Evolutionary conservation across 2,113 vertebrate genomes (phyloP).

Genomic region (Pontoporia blainvillei): DNA sequence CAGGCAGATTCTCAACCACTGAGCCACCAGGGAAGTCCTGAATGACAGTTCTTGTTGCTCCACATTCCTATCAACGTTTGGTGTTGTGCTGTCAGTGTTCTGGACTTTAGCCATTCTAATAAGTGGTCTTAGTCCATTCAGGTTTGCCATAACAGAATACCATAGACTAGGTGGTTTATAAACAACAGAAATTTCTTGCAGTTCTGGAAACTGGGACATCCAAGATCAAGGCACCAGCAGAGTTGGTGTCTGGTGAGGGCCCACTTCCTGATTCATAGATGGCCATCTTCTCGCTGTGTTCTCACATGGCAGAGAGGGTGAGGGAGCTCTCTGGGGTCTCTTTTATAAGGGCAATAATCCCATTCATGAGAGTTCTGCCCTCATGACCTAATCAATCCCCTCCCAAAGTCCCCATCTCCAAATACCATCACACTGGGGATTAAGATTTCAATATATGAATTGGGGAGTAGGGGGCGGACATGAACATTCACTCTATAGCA

Average conservation of each 20-base stretch:
- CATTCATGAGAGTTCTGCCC: neutral
- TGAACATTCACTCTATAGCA: neutral
- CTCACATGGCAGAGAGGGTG: neutral
- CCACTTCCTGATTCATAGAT: neutral
- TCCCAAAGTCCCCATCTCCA: neutral
- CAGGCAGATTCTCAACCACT: too few species aligned
- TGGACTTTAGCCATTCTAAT: neutral
- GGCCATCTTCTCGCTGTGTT: neutral
- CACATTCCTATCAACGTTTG: neutral
- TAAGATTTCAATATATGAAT: neutral
- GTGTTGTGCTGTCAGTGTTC: neutral
- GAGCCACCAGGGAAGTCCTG: too few species aligned
- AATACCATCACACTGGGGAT: neutral
- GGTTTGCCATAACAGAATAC: neutral
- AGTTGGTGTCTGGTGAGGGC: neutral
- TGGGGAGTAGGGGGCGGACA: rapidly evolving
- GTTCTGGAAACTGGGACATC: neutral
- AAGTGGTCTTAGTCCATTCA: neutral
- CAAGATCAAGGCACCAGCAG: neutral
- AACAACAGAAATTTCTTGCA: neutral
- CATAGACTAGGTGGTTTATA: neutral
- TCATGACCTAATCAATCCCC: neutral
- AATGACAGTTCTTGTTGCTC: neutral
- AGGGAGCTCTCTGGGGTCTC: neutral
- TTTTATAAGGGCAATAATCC: neutral